Evolutionary conservation across 2,797 vertebrate species (phyloP), one percentile per base, ranked within the genome.

Genomic region (Poeciliopsis presidionis): DNA sequence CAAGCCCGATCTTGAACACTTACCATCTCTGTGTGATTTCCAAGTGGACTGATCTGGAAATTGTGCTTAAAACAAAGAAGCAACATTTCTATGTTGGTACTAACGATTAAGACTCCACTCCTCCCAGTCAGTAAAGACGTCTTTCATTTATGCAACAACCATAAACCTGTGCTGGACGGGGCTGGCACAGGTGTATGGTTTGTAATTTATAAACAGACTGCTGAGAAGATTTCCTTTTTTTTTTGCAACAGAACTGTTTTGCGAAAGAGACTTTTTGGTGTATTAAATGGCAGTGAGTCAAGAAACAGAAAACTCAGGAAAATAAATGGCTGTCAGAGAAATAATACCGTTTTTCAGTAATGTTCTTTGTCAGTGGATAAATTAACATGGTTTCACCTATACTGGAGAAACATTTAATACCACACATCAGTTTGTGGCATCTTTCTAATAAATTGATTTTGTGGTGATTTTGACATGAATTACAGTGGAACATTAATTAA

Each of bases 341-440:
- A 86, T 74, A 72, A 57, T 79, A 33, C 25, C 57, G 39, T 74
- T 59, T 84, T 43, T 74, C 75, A 57, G 59, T 70, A 25, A 75
- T 69, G 51, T 63, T 76, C 47, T 72, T 65, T 73, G 67, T 81
- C 71, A 76, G 6, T 28, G 39, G 46, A 4, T 51, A 22, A 65
- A 65, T 65, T 9, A 36, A 39, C 61, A 36, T 65, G 18, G 7
- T 65, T 39, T 9, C 20, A 25, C 20, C 41, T 43, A 33, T 77
- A 30, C 69, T 74, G 49, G 39, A 77, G 84, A 81, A 86, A 80
- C 79, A 76, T 59, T 76, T 57, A 47, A 84, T 72, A 75, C 74
- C 77, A 83, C 81, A 76, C 16, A 53, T 28, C 76, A 36, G 7
- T 75, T 65, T 39, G 18, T 70, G 33, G 49, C 71, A 41, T 41